Evolutionary conservation across 2,888 invertebrate genomes (phyloP), one percentile per base, ranked within the genome.

Genomic region (Calliopum simillimum): DNA sequence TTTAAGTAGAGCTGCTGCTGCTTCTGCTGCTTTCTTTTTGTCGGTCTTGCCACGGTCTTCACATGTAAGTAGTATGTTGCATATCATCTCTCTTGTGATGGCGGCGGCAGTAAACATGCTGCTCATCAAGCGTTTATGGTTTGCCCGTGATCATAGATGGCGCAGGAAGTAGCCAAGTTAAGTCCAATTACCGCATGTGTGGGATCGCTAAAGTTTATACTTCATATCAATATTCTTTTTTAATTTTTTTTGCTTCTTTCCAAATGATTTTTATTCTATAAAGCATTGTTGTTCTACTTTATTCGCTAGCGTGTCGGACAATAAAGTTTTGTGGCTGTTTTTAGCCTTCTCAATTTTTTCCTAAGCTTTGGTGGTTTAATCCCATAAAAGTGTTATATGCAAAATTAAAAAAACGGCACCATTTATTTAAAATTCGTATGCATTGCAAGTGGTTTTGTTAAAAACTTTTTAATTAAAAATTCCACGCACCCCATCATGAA

Each of bases 121-220:
- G 41, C n/a, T n/a, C 16, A 59, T 16, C 43, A 19, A 43, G 41
- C 13, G n/a, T 1, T 5, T 53, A n/a, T 23, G 14, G 19, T 21
- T 23, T 23, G 23, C 53, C 53, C 41, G n/a, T n/a, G 6, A 14
- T 59, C 16, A 4, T 33, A 59, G 12, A 8, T n/a, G 49, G 13
- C 63, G 49, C 63, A 63, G 63, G 63, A 63, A 33, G 49, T 63
- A 59, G 33, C 11, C 14, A 63, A 6, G 51, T 49, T 3, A 25
- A 33, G 19, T 33, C 49, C 63, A 63, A 63, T 63, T 63, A 63
- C 63, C n/a, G 25, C 63, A 63, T 63, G 49, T 63, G 63, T 63
- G 63, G 63, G 63, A 63, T 63, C 49, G 33, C 8, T n/a, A 16
- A 33, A 33, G 4, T 8, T 8, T 33, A 8, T 33, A 6, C 8